These are phyloP conservation scores for Herpetotheres cachinnans DNA, from an alignment of 2,113 vertebrate genomes.

Conservation along the genomic window DNA sequence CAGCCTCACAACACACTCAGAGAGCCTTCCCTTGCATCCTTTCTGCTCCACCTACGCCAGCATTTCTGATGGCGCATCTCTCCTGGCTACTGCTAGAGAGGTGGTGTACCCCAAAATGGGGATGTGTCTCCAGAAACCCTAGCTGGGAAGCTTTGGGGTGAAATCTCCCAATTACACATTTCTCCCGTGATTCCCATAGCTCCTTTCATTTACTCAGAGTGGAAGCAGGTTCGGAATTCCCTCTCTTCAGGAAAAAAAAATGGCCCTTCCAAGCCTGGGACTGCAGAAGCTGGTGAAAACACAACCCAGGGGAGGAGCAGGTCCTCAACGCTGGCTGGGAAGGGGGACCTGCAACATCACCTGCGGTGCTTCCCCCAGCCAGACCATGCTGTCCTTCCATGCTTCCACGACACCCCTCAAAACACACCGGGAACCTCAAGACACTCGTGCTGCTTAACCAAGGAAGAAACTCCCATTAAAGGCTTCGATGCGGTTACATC, in stretches of 20 bases:
- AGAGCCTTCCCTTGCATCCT: neutral
- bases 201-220: neutral
- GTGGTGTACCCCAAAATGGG: neutral
- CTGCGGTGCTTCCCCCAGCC: neutral
- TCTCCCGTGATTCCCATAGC: neutral
- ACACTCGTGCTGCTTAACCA: accelerated
- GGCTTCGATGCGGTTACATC: neutral
- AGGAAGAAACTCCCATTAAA: neutral
- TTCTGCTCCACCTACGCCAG: accelerated
- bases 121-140: accelerated
- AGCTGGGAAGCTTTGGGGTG: neutral
- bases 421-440: accelerated
- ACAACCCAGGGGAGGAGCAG: neutral
- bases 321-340: accelerated
- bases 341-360: neutral
- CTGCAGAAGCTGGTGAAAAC: neutral
- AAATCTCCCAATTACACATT: neutral
- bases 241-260: neutral
- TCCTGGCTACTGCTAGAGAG: neutral
- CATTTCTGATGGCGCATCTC: neutral
- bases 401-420: neutral
- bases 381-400: neutral
- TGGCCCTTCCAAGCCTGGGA: neutral
- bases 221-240: neutral
- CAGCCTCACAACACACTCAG: neutral